Base-by-base conservation (phyloP, 2,113 vertebrate species). In the Chaetops frenatus region DNA sequence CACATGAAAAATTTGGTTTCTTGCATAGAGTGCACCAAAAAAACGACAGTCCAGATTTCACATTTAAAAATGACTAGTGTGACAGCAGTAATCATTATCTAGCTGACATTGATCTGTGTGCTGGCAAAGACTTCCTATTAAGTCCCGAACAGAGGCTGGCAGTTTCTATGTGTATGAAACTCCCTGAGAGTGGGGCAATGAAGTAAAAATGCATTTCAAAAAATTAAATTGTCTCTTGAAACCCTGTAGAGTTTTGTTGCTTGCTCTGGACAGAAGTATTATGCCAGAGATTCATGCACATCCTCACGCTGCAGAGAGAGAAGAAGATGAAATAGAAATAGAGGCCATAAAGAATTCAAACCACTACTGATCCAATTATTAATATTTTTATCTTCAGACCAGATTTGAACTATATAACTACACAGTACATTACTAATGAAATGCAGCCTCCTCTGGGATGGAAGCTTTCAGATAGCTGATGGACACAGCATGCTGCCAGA, bases 61-160 rank as follows among this genome's bases (percentile, higher is more conserved):
- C 56, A 72, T 91, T 92, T 90, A 35, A 88, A 96, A 96, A 86
- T 79, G 74, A 88, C 64, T 94, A 79, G 62, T 83, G 51, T 92
- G 95, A 79, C 94, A 95, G 95, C 78, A 94, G 94, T 72, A 92
- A 92, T 93, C 94, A 95, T 96, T 97, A 88, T 90, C 86, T 95
- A 12, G 0, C 91, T 28, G 45, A 65, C 93, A 95, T 31, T 92
- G 95, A 94, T 96, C 90, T 86, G 60, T 45, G 47, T 88, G 58
- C 82, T 78, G 45, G 77, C 76, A 95, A 94, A 94, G 81, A 38
- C 80, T 91, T 93, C 69, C 84, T 81, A 90, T 92, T 92, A 96
- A 95, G 78, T 82, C 61, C 69, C 25, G 40, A 96, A 60, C 56
- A 93, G 86, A 86, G 38, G 20, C 45, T 91, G 77, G 64, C 42